Base-by-base conservation (phyloP, 2,888 invertebrate species). In the Danaus chrysippus region DNA sequence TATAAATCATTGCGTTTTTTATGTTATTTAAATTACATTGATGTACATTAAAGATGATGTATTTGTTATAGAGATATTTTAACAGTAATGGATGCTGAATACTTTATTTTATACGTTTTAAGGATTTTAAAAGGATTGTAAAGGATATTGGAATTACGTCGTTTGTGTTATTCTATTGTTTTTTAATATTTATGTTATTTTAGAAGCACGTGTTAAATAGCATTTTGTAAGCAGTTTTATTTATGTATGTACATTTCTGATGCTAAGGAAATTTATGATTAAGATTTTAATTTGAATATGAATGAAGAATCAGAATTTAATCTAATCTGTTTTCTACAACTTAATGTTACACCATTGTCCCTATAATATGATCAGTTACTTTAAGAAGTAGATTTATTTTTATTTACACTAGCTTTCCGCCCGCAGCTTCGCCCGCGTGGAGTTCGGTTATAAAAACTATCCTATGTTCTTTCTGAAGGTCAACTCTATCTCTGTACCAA, bases 141-240 rank as follows among this genome's bases (percentile, higher is more conserved):
- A 49, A 49, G 49, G 49, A 49, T 49, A 49, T 17, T 49, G 49
- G 17, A 10, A 49, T 17, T 49, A 10, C 49, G 17, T 49, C 11
- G 15, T n/a, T 49, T 34, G 23, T 8, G 46, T 13, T 46, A 10
- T 49, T 49, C 49, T 49, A 49, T 49, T 49, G 17, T 49, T 49
- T 17, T 49, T 3, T 43, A n/a, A 43, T 17, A 17, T 46, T 49
- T 17, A 49, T 15, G 49, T 17, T 10, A 9, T 17, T 10, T 49
- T 1, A 11, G 5, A 17, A 17, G 11, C 10, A 49, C 17, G 15
- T 17, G 8, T 49, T 8, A 17, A 49, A 3, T 3, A 10, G 17
- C 17, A 17, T 49, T 49, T 9, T 49, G 17, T 46, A 49, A 17
- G 17, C 10, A 17, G 10, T 3, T 49, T 6, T 9, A 43, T 43